Percentiles rank a stretch among this genome's conserved stretches.
These are phyloP conservation scores for Epicauta chinensis DNA, from an alignment of 1,140 invertebrate genomes.

Conservation along the genomic window DNA sequence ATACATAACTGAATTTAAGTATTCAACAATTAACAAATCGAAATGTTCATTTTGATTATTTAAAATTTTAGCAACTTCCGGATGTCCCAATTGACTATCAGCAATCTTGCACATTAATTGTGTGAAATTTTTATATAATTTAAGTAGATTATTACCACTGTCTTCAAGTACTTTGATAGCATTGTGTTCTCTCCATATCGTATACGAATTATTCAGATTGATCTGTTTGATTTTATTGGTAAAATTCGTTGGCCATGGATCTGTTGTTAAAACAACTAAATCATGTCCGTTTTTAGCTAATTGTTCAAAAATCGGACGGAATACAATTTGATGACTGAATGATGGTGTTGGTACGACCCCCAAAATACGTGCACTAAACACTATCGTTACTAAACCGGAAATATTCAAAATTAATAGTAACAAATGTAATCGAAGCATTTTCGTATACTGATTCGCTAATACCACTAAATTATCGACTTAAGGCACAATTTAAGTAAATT, in stretches of 20 bases:
- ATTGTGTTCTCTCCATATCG: slow-evolving; percentile 10
- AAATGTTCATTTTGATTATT: slow-evolving; percentile 35
- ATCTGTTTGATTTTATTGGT: slow-evolving; percentile 20
- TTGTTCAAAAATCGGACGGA: slow-evolving; percentile 32
- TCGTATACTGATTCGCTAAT: too few relatives aligned
- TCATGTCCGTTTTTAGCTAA: slow-evolving; percentile 42
- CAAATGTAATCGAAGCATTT: too few relatives aligned
- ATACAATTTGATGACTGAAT: slow-evolving; percentile 46
- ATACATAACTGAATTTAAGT: slow-evolving; percentile 26
- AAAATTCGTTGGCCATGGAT: slow-evolving; percentile 19
- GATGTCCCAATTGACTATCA: slow-evolving; percentile 22
- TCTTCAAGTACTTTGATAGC: slow-evolving; percentile 1
- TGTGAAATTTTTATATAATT: neutral
- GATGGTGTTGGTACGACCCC: slow-evolving; percentile 39
- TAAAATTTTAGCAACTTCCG: slow-evolving; percentile 33
- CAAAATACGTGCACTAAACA: slow-evolving; percentile 35
- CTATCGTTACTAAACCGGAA: too few relatives aligned
- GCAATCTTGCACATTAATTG: slow-evolving; percentile 10
- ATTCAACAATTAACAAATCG: slow-evolving; percentile 39
- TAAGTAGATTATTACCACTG: neutral
- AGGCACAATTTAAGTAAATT: too few relatives aligned
- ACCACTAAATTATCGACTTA: too few relatives aligned
- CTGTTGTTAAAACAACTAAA: slow-evolving; percentile 40
- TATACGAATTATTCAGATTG: slow-evolving; percentile 13
- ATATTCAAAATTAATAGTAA: too few relatives aligned